phyloP scores from a whole-genome alignment of 2,797 vertebrate species.

The Diplodus sargus region DNA sequence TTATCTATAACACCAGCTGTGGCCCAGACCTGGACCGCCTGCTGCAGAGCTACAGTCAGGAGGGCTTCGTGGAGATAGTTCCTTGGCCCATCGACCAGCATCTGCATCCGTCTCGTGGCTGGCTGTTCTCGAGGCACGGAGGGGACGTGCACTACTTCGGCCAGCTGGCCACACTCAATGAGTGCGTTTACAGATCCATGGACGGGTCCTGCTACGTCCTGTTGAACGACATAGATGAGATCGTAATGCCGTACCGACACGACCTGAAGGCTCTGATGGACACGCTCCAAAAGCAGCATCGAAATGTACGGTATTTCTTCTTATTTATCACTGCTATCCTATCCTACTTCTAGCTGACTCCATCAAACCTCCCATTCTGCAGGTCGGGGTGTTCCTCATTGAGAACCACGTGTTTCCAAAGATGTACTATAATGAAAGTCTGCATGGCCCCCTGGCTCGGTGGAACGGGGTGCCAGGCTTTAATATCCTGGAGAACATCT shows the following conservation, averaged over 20 bases:
- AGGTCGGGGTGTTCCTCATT: too few species aligned
- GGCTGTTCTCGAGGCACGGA: slow-evolving; percentile 1
- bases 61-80: slow-evolving; percentile 71
- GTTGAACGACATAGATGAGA: slow-evolving; percentile 80
- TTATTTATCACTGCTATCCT: too few species aligned
- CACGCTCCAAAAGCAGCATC: slow-evolving; percentile 52
- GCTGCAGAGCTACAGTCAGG: slow-evolving; percentile 59
- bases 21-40: slow-evolving; percentile 54
- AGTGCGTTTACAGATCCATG: slow-evolving; percentile 81
- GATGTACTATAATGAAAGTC: too few species aligned
- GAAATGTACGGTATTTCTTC: slow-evolving; percentile 18
- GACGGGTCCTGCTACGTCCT: slow-evolving; percentile 70
- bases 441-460: too few species aligned
- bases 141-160: slow-evolving; percentile 79
- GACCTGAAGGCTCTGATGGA: slow-evolving; percentile 62
- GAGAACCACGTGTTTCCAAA: too few species aligned
- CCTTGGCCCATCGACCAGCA: slow-evolving; percentile 67
- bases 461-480: too few species aligned
- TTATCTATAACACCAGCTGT: slow-evolving; percentile 74
- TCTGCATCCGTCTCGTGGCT: slow-evolving; percentile 55
- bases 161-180: slow-evolving; percentile 77
- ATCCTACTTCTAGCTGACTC: too few species aligned
- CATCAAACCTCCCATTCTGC: too few species aligned
- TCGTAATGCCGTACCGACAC: slow-evolving; percentile 74
- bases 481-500: too few species aligned